Base-by-base conservation (phyloP, 2,888 invertebrate species). In the Zootermopsis nevadensis region DNA sequence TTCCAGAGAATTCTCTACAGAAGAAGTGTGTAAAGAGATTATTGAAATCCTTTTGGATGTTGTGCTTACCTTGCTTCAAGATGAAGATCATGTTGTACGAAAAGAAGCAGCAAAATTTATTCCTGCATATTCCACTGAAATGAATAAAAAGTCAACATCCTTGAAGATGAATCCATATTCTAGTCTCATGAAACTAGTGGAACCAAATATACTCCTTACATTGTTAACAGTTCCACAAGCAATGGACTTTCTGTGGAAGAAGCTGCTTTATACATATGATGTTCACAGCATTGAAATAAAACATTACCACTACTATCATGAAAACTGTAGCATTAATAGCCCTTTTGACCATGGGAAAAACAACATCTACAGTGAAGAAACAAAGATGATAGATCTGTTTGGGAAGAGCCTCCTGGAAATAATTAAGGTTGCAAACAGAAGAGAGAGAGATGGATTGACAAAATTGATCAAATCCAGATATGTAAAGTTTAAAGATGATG, bases 71-170 rank as follows among this genome's bases (percentile, higher is more conserved):
- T 88, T 92, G 8, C 86, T 93, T 69, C 92, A 91, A 88, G 93
- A 93, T 87, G 93, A 93, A 87, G 90, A 92, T 86, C 89, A 89
- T 82, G 90, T 90, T 86, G 89, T 93, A 24, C 90, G 92, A 86
- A 89, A 89, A 85, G 84, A 88, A 38, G 89, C 89, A 87, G 88
- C 89, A 8, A 84, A 88, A 53, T 85, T 85, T 84, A 76, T 79
- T 38, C 3, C 1, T 79, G 55, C 4, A 8, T 30, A 24, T 38
- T 81, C 8, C n/a, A 72, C 30, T 69, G 31, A 53, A 33, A 27
- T 53, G 24, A 55, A 66, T 33, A 10, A 38, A 4, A 27, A 12
- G 1, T 10, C 38, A 30, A n/a, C 3, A 12, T 31, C 33, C 22
- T 22, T 35, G 2, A 10, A 12, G 0, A 15, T 38, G 55, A 82